A percentile compares a stretch with the other conserved stretches of the same genome.
Conservation (phyloP, 2,797 vertebrate genomes). For the Hypotaenidia okinawae region DNA sequence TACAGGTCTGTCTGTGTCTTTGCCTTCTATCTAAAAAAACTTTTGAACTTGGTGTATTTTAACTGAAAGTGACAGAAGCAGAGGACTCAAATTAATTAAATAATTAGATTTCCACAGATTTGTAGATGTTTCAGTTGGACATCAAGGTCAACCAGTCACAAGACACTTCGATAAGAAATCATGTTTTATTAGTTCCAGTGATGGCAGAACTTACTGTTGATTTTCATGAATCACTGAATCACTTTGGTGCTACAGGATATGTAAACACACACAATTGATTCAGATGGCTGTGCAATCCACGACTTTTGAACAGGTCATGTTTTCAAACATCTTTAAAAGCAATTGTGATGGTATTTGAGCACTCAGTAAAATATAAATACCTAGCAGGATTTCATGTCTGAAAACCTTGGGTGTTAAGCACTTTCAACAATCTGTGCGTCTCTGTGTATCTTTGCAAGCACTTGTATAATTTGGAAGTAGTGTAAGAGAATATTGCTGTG, state of each 20-base stretch:
- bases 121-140: background rate
- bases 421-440: background rate
- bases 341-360: background rate
- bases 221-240: background rate
- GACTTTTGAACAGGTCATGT: background rate
- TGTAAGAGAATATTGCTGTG: background rate
- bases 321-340: background rate
- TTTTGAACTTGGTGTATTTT: background rate
- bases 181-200: slow-evolving; percentile 34
- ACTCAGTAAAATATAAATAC: background rate
- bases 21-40: background rate
- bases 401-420: background rate
- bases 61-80: background rate
- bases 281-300: background rate
- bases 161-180: background rate
- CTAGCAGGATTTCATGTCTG: background rate
- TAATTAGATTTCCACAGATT: slow-evolving; percentile 47
- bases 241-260: background rate
- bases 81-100: slow-evolving; percentile 35
- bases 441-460: background rate
- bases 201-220: background rate
- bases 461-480: background rate
- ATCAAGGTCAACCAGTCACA: slow-evolving; percentile 35
- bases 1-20: background rate
- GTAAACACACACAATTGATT: background rate